Percentiles rank a stretch among this genome's conserved stretches.
Evolutionary conservation across 2,113 vertebrate genomes (phyloP).

Genomic region (Xiphophorus couchianus): DNA sequence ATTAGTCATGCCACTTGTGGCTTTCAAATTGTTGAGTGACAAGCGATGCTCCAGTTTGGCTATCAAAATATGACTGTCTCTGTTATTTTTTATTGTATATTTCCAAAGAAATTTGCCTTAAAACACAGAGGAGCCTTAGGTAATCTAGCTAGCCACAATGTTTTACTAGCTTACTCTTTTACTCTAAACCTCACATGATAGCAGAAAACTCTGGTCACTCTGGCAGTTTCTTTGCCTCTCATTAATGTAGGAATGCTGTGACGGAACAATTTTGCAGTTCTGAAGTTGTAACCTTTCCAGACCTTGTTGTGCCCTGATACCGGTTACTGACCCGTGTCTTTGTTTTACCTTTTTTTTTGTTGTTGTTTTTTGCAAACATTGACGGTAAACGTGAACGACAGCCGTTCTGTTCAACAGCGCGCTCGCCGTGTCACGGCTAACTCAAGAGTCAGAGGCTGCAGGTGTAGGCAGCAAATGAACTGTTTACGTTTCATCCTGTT

Average conservation of each 20-base stretch:
- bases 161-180: not conserved
- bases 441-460: constrained; percentile 31
- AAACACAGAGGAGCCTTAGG: not conserved
- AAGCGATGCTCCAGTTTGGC: not conserved
- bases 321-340: not conserved
- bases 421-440: not conserved
- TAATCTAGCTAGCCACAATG: not conserved
- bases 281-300: not conserved
- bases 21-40: not conserved
- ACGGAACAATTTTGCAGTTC: not conserved
- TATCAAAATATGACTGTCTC: not conserved
- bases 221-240: not conserved
- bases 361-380: no score
- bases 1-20: no score
- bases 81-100: not conserved
- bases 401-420: not conserved
- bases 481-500: constrained; percentile 32
- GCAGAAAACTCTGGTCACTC: no score
- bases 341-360: no score
- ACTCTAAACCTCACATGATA: no score
- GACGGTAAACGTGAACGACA: not conserved
- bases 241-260: not conserved
- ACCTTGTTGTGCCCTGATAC: not conserved
- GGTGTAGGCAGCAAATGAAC: constrained; percentile 27
- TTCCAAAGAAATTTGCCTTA: not conserved